phyloP scores from a whole-genome alignment of 2,888 invertebrate species.

The Oasisia sp. region DNA sequence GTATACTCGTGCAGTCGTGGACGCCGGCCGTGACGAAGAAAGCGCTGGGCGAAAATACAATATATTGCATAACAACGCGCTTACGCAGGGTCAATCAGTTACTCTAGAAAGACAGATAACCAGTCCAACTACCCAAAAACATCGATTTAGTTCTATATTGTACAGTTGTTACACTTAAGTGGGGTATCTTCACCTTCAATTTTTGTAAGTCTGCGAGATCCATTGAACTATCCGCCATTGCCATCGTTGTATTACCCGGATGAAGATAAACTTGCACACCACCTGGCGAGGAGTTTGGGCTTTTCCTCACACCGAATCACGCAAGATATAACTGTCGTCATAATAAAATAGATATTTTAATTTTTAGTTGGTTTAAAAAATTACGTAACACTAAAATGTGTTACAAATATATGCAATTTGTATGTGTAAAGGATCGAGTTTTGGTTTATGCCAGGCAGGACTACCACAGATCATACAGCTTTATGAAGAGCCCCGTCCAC shows the following conservation, averaged over 20 bases:
- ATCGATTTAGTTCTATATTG: neutral
- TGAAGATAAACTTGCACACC: neutral
- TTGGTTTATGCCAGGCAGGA: too few relatives aligned
- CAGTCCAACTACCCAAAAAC: neutral
- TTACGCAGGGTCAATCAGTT: neutral
- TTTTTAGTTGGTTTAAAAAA: too few relatives aligned
- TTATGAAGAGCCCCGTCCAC: too few relatives aligned
- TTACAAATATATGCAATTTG: too few relatives aligned
- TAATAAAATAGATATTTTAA: too few relatives aligned
- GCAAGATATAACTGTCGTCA: too few relatives aligned
- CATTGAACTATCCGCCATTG: conserved; percentile 12
- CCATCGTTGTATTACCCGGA: neutral
- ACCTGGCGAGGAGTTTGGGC: neutral
- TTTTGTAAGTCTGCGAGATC: neutral
- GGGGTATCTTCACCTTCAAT: neutral
- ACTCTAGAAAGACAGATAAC: neutral
- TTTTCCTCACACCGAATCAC: too few relatives aligned
- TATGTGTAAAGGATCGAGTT: too few relatives aligned
- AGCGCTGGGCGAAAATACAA: conserved; percentile 3
- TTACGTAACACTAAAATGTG: too few relatives aligned
- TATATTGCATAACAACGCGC: neutral
- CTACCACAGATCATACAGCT: too few relatives aligned
- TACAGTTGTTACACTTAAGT: neutral
- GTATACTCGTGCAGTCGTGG: too few relatives aligned
- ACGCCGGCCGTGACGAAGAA: neutral